These are phyloP conservation scores for Calidris pygmaea DNA, from an alignment of 2,113 vertebrate species.

Conservation along the genomic window DNA sequence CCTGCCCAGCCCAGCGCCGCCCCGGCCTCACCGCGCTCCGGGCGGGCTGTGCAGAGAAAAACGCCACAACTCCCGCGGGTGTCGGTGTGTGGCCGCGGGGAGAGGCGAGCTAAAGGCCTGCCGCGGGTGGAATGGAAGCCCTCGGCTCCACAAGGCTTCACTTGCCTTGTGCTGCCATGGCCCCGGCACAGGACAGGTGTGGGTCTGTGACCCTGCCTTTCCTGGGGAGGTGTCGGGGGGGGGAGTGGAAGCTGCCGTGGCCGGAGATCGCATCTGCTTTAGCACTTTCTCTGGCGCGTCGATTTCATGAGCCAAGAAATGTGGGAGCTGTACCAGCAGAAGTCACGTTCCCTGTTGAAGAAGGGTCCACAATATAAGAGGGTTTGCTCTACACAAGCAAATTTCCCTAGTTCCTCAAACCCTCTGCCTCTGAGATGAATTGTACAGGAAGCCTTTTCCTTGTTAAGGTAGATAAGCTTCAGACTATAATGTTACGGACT, in stretches of 20 bases:
- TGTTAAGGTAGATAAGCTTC: not conserved
- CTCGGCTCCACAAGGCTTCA: not conserved
- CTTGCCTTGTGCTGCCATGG: not conserved
- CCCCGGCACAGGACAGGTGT: fast-evolving
- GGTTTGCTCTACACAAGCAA: not conserved
- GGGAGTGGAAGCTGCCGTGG: not conserved
- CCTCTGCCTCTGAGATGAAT: not conserved
- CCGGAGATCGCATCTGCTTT: fast-evolving
- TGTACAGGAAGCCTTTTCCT: not conserved
- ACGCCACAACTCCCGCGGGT: fast-evolving
- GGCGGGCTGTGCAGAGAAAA: not conserved
- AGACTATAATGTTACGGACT: not conserved
- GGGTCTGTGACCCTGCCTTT: not conserved
- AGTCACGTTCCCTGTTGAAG: not conserved
- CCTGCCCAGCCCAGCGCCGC: not conserved
- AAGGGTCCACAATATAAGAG: fast-evolving
- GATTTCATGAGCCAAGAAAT: not conserved
- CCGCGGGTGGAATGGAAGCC: too few relatives aligned
- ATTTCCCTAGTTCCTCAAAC: not conserved
- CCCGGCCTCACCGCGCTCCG: fast-evolving
- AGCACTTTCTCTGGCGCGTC: fast-evolving
- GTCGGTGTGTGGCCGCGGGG: not conserved
- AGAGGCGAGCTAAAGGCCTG: not conserved
- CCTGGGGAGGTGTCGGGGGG: not conserved
- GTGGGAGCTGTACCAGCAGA: not conserved